Evolutionary conservation across 2,888 invertebrate genomes (phyloP), one percentile per base, ranked within the genome.

Genomic region (Diloba caeruleocephala): DNA sequence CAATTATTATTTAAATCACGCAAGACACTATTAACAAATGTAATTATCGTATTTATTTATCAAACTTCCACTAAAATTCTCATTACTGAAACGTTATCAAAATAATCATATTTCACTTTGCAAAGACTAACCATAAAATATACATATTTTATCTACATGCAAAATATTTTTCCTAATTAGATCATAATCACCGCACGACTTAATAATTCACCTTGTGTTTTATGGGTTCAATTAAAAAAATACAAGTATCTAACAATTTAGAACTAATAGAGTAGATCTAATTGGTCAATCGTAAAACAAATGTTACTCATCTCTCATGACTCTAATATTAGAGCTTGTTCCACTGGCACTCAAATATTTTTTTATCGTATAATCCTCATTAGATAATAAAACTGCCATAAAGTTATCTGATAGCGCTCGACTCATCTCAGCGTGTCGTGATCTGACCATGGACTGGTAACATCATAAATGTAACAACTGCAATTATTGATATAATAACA

Each of bases 401-500:
- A 51, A 65, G 54, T 71, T 51, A 54, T 57, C 55, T 49, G 54
- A 63, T 57, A 63, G 50, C 49, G 55, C 43, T 46, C 26, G 52
- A 44, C 34, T 60, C 41, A 41, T 60, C 46, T 42, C 33, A 28
- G 21, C 33, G 17, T 57, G 48, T 63, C 71, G n/a, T 73, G 71
- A 48, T 48, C 44, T 41, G 50, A 41, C 58, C 48, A 33, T 70
- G 54, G 29, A 39, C 46, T 41, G 25, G 34, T 57, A 61, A 46
- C 45, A 63, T 62, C 55, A 31, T 59, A 60, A 66, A 61, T 54
- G 53, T 64, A 70, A 70, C 65, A 75, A 57, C 54, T 46, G 43
- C 53, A 62, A 65, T 62, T 56, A 63, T 45, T 38, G 33, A 44
- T 42, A 57, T 42, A 38, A 74, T 71, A 75, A 76, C 66, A 68